These are phyloP conservation scores for Phoebastria nigripes DNA, from an alignment of 2,797 vertebrate species.

Conservation along the genomic window DNA sequence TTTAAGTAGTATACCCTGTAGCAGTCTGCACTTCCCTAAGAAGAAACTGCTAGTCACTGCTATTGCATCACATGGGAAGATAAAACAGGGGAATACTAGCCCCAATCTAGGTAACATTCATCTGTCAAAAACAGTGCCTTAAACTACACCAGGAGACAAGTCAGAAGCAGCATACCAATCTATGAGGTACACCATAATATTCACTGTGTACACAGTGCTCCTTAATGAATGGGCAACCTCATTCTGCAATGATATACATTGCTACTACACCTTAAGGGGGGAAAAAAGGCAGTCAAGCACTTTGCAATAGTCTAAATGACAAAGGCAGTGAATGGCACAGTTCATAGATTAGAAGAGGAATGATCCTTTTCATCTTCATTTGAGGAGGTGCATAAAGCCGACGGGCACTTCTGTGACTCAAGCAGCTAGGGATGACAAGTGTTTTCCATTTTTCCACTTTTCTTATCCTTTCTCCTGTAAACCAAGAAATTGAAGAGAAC, in stretches of 20 bases:
- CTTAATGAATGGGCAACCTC: not conserved
- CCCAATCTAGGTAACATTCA: not conserved
- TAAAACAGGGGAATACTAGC: not conserved
- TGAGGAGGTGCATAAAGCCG: not conserved
- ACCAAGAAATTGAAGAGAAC: not conserved
- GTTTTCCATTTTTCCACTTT: not conserved
- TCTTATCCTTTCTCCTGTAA: not conserved
- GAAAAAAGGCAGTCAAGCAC: not conserved
- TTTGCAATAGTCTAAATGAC: not conserved
- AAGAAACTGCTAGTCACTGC: not conserved
- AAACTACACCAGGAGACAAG: not conserved
- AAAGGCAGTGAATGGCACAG: not conserved
- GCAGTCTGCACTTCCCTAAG: not conserved
- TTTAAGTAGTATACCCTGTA: not conserved
- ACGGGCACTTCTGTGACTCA: not conserved
- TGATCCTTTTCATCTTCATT: not conserved
- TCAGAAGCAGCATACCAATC: not conserved
- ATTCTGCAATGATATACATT: not conserved
- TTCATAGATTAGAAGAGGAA: not conserved
- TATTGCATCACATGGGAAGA: not conserved
- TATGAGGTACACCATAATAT: not conserved
- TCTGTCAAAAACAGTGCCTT: not conserved
- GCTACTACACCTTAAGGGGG: not conserved
- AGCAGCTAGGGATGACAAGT: not conserved
- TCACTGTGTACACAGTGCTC: fast-evolving